phyloP scores from a whole-genome alignment of 2,113 vertebrate genomes.

The Loxodonta africana region DNA sequence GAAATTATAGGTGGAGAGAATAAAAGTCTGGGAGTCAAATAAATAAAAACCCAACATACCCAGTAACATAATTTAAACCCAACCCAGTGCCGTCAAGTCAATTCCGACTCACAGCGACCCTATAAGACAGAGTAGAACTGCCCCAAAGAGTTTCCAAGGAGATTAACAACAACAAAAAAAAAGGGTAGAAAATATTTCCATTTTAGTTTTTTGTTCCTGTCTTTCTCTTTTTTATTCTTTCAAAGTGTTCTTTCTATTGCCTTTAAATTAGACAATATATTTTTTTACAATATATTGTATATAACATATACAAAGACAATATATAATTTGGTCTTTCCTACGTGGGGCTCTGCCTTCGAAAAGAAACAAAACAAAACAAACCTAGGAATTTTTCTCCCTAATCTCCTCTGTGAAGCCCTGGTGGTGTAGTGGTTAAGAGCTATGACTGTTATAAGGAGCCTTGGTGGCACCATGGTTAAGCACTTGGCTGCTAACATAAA shows the following conservation, averaged over 20 bases:
- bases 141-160: too few species aligned
- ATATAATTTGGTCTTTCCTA: background rate
- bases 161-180: background rate
- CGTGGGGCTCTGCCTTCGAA: background rate
- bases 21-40: slow-evolving; percentile 8
- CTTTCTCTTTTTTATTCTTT: slow-evolving; percentile 17
- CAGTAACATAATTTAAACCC: slow-evolving; percentile 38
- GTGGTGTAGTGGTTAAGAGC: background rate
- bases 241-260: slow-evolving; percentile 34
- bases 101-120: too few species aligned
- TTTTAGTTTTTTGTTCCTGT: background rate
- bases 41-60: slow-evolving; percentile 53
- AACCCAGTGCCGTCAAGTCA: too few species aligned
- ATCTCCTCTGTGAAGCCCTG: too few species aligned
- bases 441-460: background rate
- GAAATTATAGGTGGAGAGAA: slow-evolving; percentile 74
- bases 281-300: background rate
- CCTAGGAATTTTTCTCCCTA: background rate
- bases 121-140: too few species aligned
- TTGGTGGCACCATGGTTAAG: background rate
- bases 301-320: too few species aligned
- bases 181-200: slow-evolving; percentile 2
- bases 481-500: background rate
- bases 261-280: background rate
- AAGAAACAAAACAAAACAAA: background rate